Evolutionary conservation across 2,888 invertebrate genomes (phyloP), one percentile per base, ranked within the genome.

Genomic region (Eumacrocentrus americanus): DNA sequence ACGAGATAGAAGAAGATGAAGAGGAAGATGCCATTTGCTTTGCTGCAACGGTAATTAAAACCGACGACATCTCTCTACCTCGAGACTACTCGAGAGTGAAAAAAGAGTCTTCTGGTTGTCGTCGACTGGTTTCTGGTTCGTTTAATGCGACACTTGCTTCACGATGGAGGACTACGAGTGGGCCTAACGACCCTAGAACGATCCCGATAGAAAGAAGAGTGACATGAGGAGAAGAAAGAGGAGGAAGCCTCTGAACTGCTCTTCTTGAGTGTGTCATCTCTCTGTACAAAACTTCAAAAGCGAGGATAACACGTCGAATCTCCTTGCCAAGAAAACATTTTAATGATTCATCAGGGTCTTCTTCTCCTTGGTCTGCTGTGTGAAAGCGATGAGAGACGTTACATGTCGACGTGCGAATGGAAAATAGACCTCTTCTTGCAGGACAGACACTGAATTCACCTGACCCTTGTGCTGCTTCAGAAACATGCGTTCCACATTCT

Each of bases 41-140:
- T 62, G 65, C 44, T 64, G 34, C 42, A 51, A 51, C 29, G 66
- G 61, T 70, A 72, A 71, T 72, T 69, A 64, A 68, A 64, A 67
- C 57, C 53, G 70, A 67, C 65, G 56, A 60, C 65, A 63, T 57
- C 52, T 53, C 54, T 12, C 16, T 40, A 9, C n/a, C n/a, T n/a
- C n/a, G n/a, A n/a, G n/a, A n/a, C n/a, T n/a, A n/a, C n/a, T n/a
- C 18, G 47, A 50, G 40, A 35, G 23, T 29, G 55, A 20, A 60
- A 42, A 55, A 63, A 60, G 61, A 62, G 47, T 59, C 51, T 55
- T 50, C 62, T 65, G 52, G 61, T 22, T 38, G 35, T 38, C 44
- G 61, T 40, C 18, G 42, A 40, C 46, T 25, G 57, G 60, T 63
- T 66, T 64, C 61, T 64, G 68, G 61, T 67, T 64, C 64, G 62